These are phyloP conservation scores for Takifugu rubripes DNA, from an alignment of 2,797 vertebrate species.

Conservation along the genomic window DNA sequence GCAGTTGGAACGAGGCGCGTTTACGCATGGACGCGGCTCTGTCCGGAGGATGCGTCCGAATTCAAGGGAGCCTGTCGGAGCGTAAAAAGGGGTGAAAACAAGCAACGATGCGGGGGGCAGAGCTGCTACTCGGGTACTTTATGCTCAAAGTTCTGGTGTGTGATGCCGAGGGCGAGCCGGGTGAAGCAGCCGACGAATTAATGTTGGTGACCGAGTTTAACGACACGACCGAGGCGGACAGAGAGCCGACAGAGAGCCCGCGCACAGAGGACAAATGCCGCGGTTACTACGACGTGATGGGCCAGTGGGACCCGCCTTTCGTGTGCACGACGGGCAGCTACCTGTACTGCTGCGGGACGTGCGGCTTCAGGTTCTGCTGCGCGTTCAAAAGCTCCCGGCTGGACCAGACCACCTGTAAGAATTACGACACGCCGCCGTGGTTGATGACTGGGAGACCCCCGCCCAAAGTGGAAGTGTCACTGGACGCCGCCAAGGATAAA, in stretches of 20 bases:
- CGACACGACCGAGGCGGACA: slow-evolving; percentile 79
- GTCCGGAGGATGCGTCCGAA: slow-evolving; percentile 41
- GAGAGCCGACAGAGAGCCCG: slow-evolving; percentile 78
- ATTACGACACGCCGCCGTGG: slow-evolving; percentile 96
- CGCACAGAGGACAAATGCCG: slow-evolving; percentile 89
- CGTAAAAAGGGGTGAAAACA: slow-evolving; percentile 29
- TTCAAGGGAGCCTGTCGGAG: slow-evolving; percentile 44
- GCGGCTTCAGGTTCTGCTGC: slow-evolving; percentile 98
- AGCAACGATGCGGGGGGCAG: slow-evolving; percentile 61
- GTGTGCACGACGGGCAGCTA: slow-evolving; percentile 93
- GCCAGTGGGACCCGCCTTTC: slow-evolving; percentile 97
- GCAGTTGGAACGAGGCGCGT: slow-evolving; percentile 53
- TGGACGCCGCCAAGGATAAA: slow-evolving; percentile 91
- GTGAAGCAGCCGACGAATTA: slow-evolving; percentile 80
- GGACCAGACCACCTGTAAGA: slow-evolving; percentile 95
- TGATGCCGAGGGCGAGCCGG: slow-evolving; percentile 85
- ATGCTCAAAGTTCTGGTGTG: slow-evolving; percentile 87
- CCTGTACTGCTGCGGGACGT: slow-evolving; percentile 98
- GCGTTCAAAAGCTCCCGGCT: slow-evolving; percentile 88
- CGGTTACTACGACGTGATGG: slow-evolving; percentile 99
- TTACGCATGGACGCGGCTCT: slow-evolving; percentile 63
- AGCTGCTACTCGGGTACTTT: slow-evolving; percentile 84
- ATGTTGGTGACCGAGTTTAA: slow-evolving; percentile 81
- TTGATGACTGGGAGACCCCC: slow-evolving; percentile 91
- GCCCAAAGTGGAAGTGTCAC: slow-evolving; percentile 83